Evolutionary conservation across 2,113 vertebrate species (phyloP).

Genomic region (Suricata suricatta): DNA sequence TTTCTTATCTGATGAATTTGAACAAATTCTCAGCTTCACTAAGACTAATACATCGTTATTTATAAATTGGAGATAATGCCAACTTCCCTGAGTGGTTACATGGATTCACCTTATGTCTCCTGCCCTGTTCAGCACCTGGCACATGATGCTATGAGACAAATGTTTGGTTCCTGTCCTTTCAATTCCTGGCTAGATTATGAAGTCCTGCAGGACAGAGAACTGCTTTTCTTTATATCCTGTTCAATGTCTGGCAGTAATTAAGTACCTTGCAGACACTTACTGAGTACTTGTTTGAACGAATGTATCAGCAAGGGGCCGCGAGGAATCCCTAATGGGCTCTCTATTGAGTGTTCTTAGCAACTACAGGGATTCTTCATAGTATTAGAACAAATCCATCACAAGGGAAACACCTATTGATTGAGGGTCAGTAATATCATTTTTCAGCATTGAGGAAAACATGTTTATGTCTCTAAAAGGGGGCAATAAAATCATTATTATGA

Average conservation of each 20-base stretch:
- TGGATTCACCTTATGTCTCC: not conserved
- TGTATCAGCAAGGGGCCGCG: not conserved
- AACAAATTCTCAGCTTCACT: not conserved
- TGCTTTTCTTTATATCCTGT: not conserved
- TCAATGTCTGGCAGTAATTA: constrained; percentile 28
- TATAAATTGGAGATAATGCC: not conserved
- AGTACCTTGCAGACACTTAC: not conserved
- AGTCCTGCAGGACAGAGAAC: constrained; percentile 18
- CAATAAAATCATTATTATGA: not conserved
- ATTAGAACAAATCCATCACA: not conserved
- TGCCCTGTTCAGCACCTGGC: not conserved
- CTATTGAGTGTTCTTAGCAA: not conserved
- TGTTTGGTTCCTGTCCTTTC: not conserved
- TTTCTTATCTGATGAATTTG: not conserved
- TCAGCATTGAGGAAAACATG: not conserved
- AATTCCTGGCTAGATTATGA: not conserved
- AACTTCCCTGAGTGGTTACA: not conserved
- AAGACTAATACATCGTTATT: not conserved
- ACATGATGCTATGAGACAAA: not conserved
- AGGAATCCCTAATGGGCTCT: not conserved
- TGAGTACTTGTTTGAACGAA: not conserved
- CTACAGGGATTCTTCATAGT: not conserved
- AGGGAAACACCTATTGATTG: not conserved
- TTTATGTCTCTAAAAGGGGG: not conserved
- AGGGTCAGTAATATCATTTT: not conserved